These are phyloP conservation scores for Vireo altiloquus DNA, from an alignment of 2,113 vertebrate genomes.

Conservation along the genomic window DNA sequence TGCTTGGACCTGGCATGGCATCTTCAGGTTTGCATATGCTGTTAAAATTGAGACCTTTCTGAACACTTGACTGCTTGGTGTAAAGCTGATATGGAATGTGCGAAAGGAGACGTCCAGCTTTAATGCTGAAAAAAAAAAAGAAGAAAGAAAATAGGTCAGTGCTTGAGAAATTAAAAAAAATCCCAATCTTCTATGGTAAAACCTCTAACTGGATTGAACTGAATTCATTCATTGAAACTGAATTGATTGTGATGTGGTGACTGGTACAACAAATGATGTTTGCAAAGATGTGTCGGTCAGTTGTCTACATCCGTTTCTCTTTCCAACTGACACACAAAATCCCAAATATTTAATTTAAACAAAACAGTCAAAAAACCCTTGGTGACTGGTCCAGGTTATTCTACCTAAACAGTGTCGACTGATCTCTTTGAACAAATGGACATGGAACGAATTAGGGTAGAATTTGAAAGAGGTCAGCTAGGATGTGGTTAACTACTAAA, in stretches of 20 bases:
- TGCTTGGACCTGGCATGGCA: conserved; percentile 76
- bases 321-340: neutral
- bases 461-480: neutral
- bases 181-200: neutral
- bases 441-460: neutral
- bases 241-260: neutral
- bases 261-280: neutral
- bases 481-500: neutral
- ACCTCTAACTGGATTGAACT: neutral
- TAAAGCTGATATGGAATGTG: conserved; percentile 92
- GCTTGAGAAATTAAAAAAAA: neutral
- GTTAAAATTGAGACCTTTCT: conserved; percentile 84
- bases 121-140: conserved; percentile 80
- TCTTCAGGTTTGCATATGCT: conserved; percentile 77
- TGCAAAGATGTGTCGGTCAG: neutral
- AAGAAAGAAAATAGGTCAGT: conserved; percentile 2
- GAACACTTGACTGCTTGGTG: conserved; percentile 79
- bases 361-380: neutral
- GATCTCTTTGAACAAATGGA: neutral
- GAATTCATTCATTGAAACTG: too few relatives aligned
- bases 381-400: neutral
- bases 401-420: neutral
- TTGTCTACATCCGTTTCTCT: neutral
- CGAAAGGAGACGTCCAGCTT: conserved; percentile 89
- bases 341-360: neutral